Percentiles rank a stretch among this genome's conserved stretches.
phyloP scores from a whole-genome alignment of 2,888 invertebrate species.

The Nipponacmea schrenckii region DNA sequence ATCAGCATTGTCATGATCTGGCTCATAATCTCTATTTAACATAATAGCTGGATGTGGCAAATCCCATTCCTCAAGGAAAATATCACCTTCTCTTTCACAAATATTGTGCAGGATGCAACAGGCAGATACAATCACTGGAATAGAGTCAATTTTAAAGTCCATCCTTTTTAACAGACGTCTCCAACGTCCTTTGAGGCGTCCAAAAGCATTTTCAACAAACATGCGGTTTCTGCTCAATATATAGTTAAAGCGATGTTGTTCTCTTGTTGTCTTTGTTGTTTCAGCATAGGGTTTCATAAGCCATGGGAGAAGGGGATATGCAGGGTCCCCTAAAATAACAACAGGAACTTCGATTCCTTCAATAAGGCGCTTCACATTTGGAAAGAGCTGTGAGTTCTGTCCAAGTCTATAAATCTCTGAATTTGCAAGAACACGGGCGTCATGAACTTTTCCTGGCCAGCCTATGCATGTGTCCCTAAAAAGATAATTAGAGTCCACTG shows the following conservation, averaged over 20 bases:
- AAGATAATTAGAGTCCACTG: conserved; percentile 18
- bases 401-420: conserved; percentile 14
- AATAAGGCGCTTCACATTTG: background rate
- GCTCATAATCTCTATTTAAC: too few relatives aligned
- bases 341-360: conserved; percentile 1
- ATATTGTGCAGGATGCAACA: conserved; percentile 27
- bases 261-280: conserved; percentile 8
- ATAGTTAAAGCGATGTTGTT: conserved; percentile 21
- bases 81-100: conserved; percentile 17
- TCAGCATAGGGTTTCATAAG: conserved; percentile 16
- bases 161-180: conserved; percentile 16
- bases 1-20: too few relatives aligned
- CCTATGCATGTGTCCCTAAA: conserved; percentile 17
- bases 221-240: conserved; percentile 22
- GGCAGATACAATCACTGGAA: conserved; percentile 3
- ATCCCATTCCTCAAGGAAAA: conserved; percentile 14
- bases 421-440: conserved; percentile 21
- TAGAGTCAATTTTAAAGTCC: conserved; percentile 9
- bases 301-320: conserved; percentile 22
- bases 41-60: too few relatives aligned
- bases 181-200: conserved; percentile 23
- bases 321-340: conserved; percentile 23
- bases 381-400: conserved; percentile 9
- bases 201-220: conserved; percentile 24
- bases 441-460: conserved; percentile 26